Conservation (phyloP, 1,140 invertebrate genomes). For the Adelges cooleyi region DNA sequence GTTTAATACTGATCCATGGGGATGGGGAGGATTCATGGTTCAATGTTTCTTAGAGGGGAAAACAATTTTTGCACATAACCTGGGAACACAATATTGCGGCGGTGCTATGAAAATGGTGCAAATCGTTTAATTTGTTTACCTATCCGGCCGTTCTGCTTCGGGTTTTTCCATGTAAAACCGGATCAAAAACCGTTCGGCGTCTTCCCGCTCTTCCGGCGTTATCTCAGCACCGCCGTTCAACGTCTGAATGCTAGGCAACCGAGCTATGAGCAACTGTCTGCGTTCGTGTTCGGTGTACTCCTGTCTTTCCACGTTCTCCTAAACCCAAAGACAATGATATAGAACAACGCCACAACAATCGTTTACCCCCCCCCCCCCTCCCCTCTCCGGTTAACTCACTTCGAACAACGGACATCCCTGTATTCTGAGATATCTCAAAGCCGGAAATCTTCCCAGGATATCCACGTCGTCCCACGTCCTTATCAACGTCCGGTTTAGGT, state of each 20-base stretch:
- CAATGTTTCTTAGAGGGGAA: no score
- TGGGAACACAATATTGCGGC: not conserved
- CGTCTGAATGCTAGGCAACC: constrained; percentile 69
- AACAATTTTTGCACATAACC: no score
- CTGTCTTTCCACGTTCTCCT: constrained; percentile 36
- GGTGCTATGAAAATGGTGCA: not conserved
- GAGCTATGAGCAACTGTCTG: constrained; percentile 69
- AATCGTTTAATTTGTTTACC: constrained; percentile 39
- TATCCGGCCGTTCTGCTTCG: constrained; percentile 61
- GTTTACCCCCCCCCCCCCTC: no score
- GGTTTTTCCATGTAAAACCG: constrained; percentile 80
- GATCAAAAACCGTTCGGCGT: constrained; percentile 87
- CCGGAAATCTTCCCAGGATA: constrained; percentile 64
- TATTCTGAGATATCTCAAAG: constrained; percentile 67
- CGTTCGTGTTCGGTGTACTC: constrained; percentile 79
- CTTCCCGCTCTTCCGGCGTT: constrained; percentile 68
- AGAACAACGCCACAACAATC: no score
- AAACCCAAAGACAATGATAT: no score
- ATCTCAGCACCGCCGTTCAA: constrained; percentile 82
- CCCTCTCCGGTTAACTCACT: constrained; percentile 42
- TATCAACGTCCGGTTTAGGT: constrained; percentile 70
- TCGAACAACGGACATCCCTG: constrained; percentile 46
- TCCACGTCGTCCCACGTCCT: constrained; percentile 80
- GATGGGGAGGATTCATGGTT: no score
- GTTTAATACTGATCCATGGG: no score